Evolutionary conservation across 2,888 invertebrate genomes (phyloP).

Genomic region (Formica aserva): DNA sequence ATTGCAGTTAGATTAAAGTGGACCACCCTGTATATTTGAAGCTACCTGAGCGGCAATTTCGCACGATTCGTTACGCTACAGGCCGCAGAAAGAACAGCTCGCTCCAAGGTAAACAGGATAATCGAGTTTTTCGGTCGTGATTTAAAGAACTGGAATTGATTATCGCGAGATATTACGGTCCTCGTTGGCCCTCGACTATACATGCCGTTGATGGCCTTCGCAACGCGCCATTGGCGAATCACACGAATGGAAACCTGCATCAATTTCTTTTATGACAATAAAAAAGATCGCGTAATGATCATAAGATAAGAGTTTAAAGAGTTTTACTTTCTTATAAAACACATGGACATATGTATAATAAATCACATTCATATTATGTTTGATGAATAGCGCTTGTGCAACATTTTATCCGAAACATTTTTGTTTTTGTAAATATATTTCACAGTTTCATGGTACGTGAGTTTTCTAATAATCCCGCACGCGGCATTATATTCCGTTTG

Average conservation of each 20-base stretch:
- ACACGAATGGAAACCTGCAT: slow-evolving; percentile 32
- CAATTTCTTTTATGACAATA: slow-evolving; percentile 24
- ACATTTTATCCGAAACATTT: slow-evolving; percentile 5
- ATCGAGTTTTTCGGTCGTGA: slow-evolving; percentile 63
- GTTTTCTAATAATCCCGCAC: slow-evolving; percentile 34
- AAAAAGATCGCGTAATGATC: not conserved
- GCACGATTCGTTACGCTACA: slow-evolving; percentile 60
- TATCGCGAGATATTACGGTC: slow-evolving; percentile 59
- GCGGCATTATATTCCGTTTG: slow-evolving; percentile 34
- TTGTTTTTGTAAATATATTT: slow-evolving; percentile 41
- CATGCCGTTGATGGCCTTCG: slow-evolving; percentile 50
- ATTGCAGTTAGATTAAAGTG: slow-evolving; percentile 24
- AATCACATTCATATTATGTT: not conserved
- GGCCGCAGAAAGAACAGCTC: slow-evolving; percentile 54
- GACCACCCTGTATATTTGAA: slow-evolving; percentile 51
- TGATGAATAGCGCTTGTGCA: slow-evolving; percentile 10
- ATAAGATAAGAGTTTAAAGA: not conserved
- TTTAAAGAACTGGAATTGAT: slow-evolving; percentile 62
- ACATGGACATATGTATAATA: not conserved
- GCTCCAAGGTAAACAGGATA: slow-evolving; percentile 63
- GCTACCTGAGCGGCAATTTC: slow-evolving; percentile 60
- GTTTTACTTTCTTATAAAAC: not conserved
- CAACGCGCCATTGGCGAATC: slow-evolving; percentile 39
- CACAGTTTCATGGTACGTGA: slow-evolving; percentile 33
- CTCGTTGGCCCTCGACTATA: slow-evolving; percentile 49